phyloP scores from a whole-genome alignment of 2,797 vertebrate genomes.

The Melanotaenia boesemani region DNA sequence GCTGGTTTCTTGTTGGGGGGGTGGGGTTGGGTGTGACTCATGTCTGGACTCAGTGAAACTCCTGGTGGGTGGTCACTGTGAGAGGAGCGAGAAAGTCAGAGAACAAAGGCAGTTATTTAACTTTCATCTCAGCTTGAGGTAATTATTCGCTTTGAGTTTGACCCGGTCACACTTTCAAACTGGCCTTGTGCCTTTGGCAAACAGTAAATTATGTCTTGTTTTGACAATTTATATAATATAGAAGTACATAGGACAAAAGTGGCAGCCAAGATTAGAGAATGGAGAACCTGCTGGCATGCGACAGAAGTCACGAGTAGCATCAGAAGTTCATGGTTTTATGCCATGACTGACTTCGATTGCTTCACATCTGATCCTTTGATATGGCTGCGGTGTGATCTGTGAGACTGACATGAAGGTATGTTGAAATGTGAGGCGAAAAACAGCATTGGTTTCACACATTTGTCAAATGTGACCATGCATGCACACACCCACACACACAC shows the following conservation, averaged over 20 bases:
- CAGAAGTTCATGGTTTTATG: slow-evolving; percentile 35
- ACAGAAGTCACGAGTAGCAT: slow-evolving; percentile 49
- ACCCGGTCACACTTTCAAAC: slow-evolving; percentile 57
- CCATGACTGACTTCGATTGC: slow-evolving; percentile 26
- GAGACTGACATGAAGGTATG: slow-evolving; percentile 36
- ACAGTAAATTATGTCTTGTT: slow-evolving; percentile 31
- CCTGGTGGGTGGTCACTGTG: slow-evolving; percentile 74
- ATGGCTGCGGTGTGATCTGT: slow-evolving; percentile 34
- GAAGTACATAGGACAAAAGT: slow-evolving; percentile 5
- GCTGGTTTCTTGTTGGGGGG: slow-evolving; percentile 11
- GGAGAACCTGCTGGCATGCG: slow-evolving; percentile 38
- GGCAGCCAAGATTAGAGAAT: slow-evolving; percentile 11
- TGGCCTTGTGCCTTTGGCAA: slow-evolving; percentile 37
- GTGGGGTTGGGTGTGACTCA: slow-evolving; percentile 58
- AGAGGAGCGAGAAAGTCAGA: slow-evolving; percentile 59
- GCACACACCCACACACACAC: slow-evolving; percentile 17
- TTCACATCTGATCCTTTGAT: slow-evolving; percentile 44
- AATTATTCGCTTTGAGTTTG: slow-evolving; percentile 65
- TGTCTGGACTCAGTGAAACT: slow-evolving; percentile 69
- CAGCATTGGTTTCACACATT: slow-evolving; percentile 45
- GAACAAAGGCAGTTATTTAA: slow-evolving; percentile 69
- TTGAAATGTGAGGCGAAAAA: slow-evolving; percentile 34
- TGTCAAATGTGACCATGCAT: slow-evolving; percentile 6
- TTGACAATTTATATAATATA: slow-evolving; percentile 27
- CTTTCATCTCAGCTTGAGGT: slow-evolving; percentile 73